Conservation (phyloP, 2,113 vertebrate species). For the Bambusicola thoracicus region DNA sequence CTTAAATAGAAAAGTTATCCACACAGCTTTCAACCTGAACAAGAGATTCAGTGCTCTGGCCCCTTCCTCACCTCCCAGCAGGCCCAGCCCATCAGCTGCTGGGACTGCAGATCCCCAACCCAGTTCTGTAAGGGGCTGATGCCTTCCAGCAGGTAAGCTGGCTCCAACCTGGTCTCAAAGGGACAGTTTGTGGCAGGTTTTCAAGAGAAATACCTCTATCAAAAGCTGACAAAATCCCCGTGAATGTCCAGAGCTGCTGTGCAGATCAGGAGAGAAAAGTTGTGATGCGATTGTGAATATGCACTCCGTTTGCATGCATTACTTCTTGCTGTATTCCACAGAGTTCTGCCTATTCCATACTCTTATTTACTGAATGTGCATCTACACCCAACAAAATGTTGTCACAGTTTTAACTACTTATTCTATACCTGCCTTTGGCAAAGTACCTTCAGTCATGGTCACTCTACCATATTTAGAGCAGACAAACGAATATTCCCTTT, state of each 20-base stretch:
- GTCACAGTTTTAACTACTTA: not conserved
- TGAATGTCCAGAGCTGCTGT: not conserved
- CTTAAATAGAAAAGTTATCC: not conserved
- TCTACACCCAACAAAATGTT: not conserved
- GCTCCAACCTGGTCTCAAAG: not conserved
- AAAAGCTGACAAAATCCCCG: not conserved
- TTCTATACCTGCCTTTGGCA: not conserved
- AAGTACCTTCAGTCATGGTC: not conserved
- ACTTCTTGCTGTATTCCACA: not conserved
- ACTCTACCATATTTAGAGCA: not conserved
- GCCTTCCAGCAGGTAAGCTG: not conserved
- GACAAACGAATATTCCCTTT: not conserved
- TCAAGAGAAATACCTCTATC: not conserved
- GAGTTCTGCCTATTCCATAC: not conserved
- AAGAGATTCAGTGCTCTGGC: not conserved
- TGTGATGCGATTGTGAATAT: accelerated
- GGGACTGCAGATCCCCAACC: not conserved
- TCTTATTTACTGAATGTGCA: not conserved
- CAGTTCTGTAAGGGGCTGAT: not conserved
- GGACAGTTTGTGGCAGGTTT: accelerated
- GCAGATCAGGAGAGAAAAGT: not conserved
- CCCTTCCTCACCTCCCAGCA: not conserved
- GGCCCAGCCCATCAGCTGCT: not conserved
- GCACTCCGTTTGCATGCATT: accelerated
- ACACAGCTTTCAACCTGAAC: not conserved